Percentiles rank a stretch among this genome's conserved stretches.
Conservation (phyloP, 2,888 invertebrate species). For the Peribatodes rhomboidaria region DNA sequence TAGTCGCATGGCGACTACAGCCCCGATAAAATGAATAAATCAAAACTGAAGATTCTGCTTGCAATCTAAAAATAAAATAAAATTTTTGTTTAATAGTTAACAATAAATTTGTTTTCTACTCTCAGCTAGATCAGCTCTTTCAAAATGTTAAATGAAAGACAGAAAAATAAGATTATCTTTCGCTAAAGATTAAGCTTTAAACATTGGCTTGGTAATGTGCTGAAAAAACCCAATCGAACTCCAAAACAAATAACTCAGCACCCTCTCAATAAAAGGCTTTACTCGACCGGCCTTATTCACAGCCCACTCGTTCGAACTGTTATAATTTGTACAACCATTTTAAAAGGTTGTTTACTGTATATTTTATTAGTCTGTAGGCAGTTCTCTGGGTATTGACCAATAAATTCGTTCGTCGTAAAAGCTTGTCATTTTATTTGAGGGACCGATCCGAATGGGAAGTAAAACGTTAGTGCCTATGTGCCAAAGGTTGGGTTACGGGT, state of each 20-base stretch:
- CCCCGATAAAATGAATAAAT: too few species aligned
- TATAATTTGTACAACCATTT: slow-evolving; percentile 64
- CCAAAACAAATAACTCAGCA: slow-evolving; percentile 11
- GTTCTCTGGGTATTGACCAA: slow-evolving; percentile 59
- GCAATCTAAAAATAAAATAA: too few species aligned
- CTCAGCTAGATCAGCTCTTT: too few species aligned
- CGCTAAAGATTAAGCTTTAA: too few species aligned
- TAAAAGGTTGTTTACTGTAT: slow-evolving; percentile 65
- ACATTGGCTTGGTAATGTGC: background rate
- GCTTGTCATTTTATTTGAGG: slow-evolving; percentile 58
- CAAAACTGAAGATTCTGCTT: too few species aligned
- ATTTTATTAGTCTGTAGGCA: slow-evolving; percentile 66
- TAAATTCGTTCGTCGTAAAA: slow-evolving; percentile 65
- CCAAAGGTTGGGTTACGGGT: slow-evolving; percentile 37
- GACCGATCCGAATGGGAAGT: slow-evolving; percentile 48
- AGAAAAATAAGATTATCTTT: too few species aligned
- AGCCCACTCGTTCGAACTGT: slow-evolving; percentile 50
- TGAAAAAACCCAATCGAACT: background rate
- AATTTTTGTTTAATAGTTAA: too few species aligned
- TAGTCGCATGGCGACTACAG: too few species aligned
- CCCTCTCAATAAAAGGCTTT: slow-evolving; percentile 26
- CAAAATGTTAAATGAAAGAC: too few species aligned
- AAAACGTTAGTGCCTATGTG: slow-evolving; percentile 46
- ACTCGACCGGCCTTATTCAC: slow-evolving; percentile 37
- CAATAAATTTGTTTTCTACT: too few species aligned